Conservation (phyloP, 2,113 vertebrate species). For the Mesembrinibis cayennensis region DNA sequence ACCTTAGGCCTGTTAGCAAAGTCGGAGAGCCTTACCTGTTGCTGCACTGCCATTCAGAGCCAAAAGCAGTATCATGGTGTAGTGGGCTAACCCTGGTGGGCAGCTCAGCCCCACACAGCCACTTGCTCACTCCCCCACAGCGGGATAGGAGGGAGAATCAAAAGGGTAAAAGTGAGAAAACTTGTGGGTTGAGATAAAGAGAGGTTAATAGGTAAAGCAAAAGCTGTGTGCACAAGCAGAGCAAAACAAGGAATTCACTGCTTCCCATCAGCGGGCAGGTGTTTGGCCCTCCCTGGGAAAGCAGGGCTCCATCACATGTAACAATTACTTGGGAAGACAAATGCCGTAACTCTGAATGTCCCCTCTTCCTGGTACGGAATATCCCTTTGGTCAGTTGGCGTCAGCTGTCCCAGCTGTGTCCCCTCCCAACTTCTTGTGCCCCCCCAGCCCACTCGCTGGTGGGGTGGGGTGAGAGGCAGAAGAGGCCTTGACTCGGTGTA, state of each 20-base stretch:
- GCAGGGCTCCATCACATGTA: background rate
- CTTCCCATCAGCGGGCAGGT: background rate
- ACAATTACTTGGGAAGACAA: background rate
- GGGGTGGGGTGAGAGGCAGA: no score
- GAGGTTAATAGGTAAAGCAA: background rate
- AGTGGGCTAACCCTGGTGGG: background rate
- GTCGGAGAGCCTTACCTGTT: background rate
- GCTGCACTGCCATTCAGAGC: background rate
- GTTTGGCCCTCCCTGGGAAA: background rate
- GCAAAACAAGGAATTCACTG: background rate
- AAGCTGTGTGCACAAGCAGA: background rate
- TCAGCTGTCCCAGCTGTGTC: background rate
- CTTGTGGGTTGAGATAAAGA: background rate
- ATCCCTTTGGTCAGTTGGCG: background rate
- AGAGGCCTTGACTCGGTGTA: background rate
- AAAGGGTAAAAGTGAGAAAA: background rate
- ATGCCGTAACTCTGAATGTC: accelerated
- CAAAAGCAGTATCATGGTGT: background rate
- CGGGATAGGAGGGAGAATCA: background rate
- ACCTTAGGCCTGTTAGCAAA: background rate
- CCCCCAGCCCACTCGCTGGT: no score
- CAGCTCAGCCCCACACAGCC: background rate
- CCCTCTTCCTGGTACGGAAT: background rate
- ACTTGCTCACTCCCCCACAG: background rate
- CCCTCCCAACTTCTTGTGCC: background rate